Evolutionary conservation across 2,113 vertebrate genomes (phyloP).

Genomic region (Corythaixoides concolor): DNA sequence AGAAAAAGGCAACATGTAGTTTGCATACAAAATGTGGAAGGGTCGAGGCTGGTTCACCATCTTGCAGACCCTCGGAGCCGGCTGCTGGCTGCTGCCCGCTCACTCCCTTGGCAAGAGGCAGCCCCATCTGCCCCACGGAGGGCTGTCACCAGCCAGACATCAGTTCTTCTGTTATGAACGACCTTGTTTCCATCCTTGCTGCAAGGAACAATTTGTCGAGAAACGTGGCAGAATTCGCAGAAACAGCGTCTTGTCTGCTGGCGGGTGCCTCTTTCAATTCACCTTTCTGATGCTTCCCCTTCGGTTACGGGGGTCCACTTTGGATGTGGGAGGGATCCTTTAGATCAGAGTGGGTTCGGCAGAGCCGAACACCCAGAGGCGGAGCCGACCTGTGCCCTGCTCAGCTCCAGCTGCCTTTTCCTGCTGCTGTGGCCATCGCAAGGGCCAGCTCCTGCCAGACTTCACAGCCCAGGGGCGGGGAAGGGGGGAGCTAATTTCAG

Average conservation of each 20-base stretch:
- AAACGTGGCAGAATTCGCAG: not conserved
- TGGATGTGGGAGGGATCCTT: not conserved
- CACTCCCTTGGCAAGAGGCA: not conserved
- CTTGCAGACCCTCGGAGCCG: not conserved
- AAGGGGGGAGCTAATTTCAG: not conserved
- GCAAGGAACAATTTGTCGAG: conserved; percentile 3
- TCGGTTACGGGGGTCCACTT: not conserved
- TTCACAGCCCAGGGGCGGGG: not conserved
- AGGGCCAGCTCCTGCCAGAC: not conserved
- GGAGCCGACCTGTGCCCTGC: not conserved
- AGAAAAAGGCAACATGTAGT: not conserved
- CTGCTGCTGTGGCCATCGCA: not conserved
- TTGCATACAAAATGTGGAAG: not conserved
- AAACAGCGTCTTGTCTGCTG: not conserved
- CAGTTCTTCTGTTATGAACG: conserved; percentile 36
- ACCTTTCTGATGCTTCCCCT: not conserved
- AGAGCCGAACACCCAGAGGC: not conserved
- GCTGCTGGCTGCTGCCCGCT: not conserved
- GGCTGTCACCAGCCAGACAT: not conserved
- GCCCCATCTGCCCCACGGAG: not conserved
- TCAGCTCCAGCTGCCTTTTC: not conserved
- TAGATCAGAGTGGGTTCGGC: not conserved
- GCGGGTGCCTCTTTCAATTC: not conserved
- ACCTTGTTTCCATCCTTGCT: conserved; percentile 44
- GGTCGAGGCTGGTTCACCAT: not conserved